Percentiles rank a stretch among this genome's conserved stretches.
phyloP scores from a whole-genome alignment of 2,797 vertebrate species.

The Pseudochaenichthys georgianus region DNA sequence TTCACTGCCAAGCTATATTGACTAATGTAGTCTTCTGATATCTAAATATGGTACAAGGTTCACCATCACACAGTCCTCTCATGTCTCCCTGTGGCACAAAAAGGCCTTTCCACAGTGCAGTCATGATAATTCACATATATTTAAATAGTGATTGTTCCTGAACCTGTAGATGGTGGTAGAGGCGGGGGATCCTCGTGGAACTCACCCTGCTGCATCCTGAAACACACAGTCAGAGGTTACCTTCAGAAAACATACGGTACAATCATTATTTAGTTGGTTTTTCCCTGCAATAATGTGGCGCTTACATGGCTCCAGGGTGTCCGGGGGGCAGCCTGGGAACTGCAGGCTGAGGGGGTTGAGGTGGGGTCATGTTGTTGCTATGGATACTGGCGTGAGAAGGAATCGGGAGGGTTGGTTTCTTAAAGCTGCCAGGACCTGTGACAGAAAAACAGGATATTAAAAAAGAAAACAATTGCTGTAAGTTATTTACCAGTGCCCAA shows the following conservation, averaged over 20 bases:
- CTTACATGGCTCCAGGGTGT: conserved; percentile 76
- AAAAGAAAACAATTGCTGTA: not conserved
- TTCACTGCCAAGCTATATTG: not conserved
- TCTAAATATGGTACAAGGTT: not conserved
- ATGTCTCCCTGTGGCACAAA: conserved; percentile 8
- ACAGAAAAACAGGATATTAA: conserved; percentile 15
- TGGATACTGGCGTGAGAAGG: conserved; percentile 70
- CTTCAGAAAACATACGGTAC: not conserved
- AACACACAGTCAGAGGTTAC: conserved; percentile 20
- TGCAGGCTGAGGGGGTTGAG: conserved; percentile 36
- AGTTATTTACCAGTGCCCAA: not conserved
- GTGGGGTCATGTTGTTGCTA: conserved; percentile 50
- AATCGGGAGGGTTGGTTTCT: conserved; percentile 57
- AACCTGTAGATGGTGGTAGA: conserved; percentile 72
- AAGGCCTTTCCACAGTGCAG: not conserved
- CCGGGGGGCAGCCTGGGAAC: conserved; percentile 81
- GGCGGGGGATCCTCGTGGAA: conserved; percentile 83
- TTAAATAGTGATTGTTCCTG: not conserved
- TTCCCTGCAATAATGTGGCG: not conserved
- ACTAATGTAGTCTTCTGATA: not conserved
- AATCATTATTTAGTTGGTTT: not conserved
- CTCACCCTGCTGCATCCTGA: conserved; percentile 76
- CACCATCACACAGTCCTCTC: not conserved
- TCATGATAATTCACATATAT: not conserved
- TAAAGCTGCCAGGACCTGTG: conserved; percentile 65